phyloP scores from a whole-genome alignment of 2,888 invertebrate species.

The Conops quadrifasciatus region DNA sequence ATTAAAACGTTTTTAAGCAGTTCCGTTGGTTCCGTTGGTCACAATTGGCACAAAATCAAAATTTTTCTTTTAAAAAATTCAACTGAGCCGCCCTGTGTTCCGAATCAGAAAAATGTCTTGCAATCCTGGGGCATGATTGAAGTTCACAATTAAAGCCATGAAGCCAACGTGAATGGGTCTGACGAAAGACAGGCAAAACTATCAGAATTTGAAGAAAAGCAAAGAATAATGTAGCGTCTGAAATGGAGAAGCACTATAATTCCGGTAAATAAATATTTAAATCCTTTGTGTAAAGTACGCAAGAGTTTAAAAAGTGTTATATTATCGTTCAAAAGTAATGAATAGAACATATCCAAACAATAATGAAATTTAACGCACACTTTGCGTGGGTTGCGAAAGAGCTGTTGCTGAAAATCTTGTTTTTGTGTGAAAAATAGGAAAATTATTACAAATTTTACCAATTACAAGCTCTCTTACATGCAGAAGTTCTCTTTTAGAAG shows the following conservation, averaged over 20 bases:
- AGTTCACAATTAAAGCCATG: too few species aligned
- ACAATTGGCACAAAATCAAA: too few species aligned
- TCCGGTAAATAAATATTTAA: slow-evolving; percentile 38
- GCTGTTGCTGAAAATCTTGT: background rate
- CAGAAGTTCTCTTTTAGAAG: background rate
- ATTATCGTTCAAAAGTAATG: background rate
- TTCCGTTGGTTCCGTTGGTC: too few species aligned
- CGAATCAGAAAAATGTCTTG: too few species aligned
- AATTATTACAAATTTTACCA: background rate
- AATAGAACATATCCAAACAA: background rate
- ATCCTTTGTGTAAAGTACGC: background rate
- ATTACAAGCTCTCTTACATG: background rate
- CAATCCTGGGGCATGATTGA: too few species aligned
- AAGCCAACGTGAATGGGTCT: background rate
- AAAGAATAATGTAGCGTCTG: slow-evolving; percentile 40
- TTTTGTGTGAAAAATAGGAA: slow-evolving; percentile 6
- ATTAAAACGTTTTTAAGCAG: too few species aligned
- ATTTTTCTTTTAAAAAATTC: too few species aligned
- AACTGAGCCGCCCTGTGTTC: too few species aligned
- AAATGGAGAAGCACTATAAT: slow-evolving; percentile 39
- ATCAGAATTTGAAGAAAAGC: slow-evolving; percentile 27
- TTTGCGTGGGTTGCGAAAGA: slow-evolving; percentile 21
- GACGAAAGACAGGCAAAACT: background rate
- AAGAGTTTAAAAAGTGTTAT: background rate
- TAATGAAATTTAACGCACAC: background rate